Evolutionary conservation across 2,888 invertebrate genomes (phyloP).

Genomic region (Mactromeris polynyma): DNA sequence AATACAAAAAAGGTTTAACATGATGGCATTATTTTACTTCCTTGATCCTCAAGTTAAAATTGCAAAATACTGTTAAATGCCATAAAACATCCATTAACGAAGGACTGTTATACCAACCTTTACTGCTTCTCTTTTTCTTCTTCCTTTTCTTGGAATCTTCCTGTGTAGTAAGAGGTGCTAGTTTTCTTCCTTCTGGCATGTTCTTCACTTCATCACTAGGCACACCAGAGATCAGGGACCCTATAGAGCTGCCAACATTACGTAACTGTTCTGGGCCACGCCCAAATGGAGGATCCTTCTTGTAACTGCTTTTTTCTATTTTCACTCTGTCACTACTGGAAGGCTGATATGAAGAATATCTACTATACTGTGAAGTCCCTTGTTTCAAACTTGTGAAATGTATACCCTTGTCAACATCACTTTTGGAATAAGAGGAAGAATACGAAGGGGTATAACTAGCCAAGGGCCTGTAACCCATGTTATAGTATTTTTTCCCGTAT

Average conservation of each 20-base stretch:
- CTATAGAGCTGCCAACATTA: conserved; percentile 72
- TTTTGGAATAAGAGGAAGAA: conserved; percentile 60
- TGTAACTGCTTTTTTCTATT: conserved; percentile 71
- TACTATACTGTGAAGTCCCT: conserved; percentile 61
- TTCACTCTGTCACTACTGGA: conserved; percentile 70
- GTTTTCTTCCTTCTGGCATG: conserved; percentile 72
- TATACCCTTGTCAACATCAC: conserved; percentile 71
- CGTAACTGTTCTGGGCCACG: conserved; percentile 67
- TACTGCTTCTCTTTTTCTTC: conserved; percentile 72
- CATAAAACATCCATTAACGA: too few species aligned
- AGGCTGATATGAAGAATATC: conserved; percentile 49
- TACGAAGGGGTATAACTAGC: conserved; percentile 26
- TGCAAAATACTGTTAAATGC: too few species aligned
- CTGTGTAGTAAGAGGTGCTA: conserved; percentile 63
- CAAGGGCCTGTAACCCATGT: conserved; percentile 57
- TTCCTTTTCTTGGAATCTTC: conserved; percentile 74
- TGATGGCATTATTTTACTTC: too few species aligned
- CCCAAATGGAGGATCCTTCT: conserved; percentile 72
- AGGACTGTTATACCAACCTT: conserved; percentile 72
- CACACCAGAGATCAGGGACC: conserved; percentile 57
- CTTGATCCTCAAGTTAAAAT: too few species aligned
- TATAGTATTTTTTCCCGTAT: conserved; percentile 45
- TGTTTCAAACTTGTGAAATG: conserved; percentile 63
- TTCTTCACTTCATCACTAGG: conserved; percentile 65
- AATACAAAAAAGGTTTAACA: too few species aligned